Conservation (phyloP, 2,888 invertebrate genomes). For the Microctonus hyperodae region DNA sequence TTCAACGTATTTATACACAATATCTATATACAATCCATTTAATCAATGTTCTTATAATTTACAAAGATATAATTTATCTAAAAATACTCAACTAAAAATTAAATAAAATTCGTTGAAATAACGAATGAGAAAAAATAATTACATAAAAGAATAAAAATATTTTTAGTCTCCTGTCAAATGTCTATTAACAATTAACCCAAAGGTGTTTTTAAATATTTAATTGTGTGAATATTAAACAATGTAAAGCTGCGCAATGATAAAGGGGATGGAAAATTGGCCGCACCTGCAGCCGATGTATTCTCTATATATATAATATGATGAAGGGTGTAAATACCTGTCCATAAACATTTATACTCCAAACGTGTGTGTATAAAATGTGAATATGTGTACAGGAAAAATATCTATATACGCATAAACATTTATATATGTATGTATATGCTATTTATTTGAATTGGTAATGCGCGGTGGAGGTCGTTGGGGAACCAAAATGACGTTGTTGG, state of each 20-base stretch:
- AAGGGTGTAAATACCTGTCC: slow-evolving; percentile 17
- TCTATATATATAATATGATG: slow-evolving; percentile 1
- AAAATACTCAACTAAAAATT: too few species aligned
- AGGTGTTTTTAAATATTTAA: slow-evolving; percentile 11
- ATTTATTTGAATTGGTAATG: slow-evolving; percentile 13
- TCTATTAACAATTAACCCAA: background rate
- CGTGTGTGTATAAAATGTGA: background rate
- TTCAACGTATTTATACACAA: too few species aligned
- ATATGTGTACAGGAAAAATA: background rate
- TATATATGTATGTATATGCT: background rate
- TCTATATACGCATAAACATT: background rate
- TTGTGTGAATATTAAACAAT: slow-evolving; percentile 21
- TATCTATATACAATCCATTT: too few species aligned
- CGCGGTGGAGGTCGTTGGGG: background rate
- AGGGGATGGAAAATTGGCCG: slow-evolving; percentile 17
- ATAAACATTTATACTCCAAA: too few species aligned
- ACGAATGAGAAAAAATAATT: too few species aligned
- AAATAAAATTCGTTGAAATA: too few species aligned
- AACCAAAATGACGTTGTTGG: slow-evolving; percentile 17
- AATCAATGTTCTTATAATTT: too few species aligned
- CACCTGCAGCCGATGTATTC: slow-evolving; percentile 17
- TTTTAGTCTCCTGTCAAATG: too few species aligned
- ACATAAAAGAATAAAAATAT: too few species aligned
- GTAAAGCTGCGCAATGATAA: background rate
- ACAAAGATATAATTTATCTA: too few species aligned